Percentiles rank a stretch among this genome's conserved stretches.
Conservation (phyloP, 23 tunicate species). For the Ascidia mentula region DNA sequence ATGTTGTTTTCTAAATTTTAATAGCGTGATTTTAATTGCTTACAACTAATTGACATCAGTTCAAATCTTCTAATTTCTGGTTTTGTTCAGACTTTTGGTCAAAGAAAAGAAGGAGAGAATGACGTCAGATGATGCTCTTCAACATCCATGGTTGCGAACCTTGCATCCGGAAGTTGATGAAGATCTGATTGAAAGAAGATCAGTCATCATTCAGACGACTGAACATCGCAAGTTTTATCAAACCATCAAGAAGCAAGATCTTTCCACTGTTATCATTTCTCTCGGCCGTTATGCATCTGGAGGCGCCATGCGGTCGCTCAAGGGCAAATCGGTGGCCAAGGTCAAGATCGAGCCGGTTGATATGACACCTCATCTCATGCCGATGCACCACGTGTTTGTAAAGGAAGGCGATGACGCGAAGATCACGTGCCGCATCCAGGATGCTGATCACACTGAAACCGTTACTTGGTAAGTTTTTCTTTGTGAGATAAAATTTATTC, state of each 20-base stretch:
- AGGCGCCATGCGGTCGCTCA: conserved; percentile 80
- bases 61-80: neutral
- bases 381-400: conserved; percentile 90
- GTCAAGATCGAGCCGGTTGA: conserved; percentile 73
- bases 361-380: conserved; percentile 78
- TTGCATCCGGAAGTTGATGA: conserved; percentile 73
- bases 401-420: conserved; percentile 88
- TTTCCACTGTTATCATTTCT: conserved; percentile 63
- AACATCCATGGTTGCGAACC: conserved; percentile 94
- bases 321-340: conserved; percentile 87
- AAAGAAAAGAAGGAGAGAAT: conserved; percentile 77
- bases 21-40: neutral
- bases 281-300: conserved; percentile 87
- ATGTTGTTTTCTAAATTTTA: no score
- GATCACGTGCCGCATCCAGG: conserved; percentile 61
- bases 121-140: conserved; percentile 87
- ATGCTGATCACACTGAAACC: conserved; percentile 56
- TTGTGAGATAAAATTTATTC: neutral
- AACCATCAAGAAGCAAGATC: conserved; percentile 53
- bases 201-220: conserved; percentile 70
- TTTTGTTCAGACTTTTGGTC: conserved; percentile 47
- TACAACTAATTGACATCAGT: neutral
- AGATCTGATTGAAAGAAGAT: conserved; percentile 71
- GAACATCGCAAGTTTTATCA: conserved; percentile 84
- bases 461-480: conserved; percentile 76